Percentiles rank a stretch among this genome's conserved stretches.
phyloP scores from a whole-genome alignment of 2,888 invertebrate species.

The Calameuta filiformis region DNA sequence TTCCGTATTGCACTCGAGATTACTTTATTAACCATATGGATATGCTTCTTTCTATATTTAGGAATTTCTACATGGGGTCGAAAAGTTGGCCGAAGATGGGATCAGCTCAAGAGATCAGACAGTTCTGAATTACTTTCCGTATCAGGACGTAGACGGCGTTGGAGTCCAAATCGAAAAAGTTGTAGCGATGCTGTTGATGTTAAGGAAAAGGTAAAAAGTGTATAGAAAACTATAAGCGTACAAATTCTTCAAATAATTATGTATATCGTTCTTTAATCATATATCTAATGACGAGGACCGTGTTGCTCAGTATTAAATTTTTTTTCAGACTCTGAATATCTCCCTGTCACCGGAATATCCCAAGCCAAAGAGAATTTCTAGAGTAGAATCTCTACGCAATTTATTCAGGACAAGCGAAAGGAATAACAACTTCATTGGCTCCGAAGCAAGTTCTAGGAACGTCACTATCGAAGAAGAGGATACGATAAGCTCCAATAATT shows the following conservation, averaged over 20 bases:
- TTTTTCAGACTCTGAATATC: constrained; percentile 19
- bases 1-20: background rate
- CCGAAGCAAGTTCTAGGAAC: constrained; percentile 35
- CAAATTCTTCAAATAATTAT: no score
- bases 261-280: background rate
- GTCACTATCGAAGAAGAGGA: constrained; percentile 51
- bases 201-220: constrained; percentile 41
- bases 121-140: constrained; percentile 69
- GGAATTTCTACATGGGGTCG: constrained; percentile 73
- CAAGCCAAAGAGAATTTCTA: constrained; percentile 64
- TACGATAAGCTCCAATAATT: constrained; percentile 32
- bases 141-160: constrained; percentile 64
- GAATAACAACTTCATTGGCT: constrained; percentile 36
- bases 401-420: constrained; percentile 64
- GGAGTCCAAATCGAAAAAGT: constrained; percentile 64
- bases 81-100: constrained; percentile 72
- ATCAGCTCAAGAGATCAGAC: constrained; percentile 71
- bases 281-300: background rate
- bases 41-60: constrained; percentile 39
- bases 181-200: constrained; percentile 34
- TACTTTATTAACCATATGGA: constrained; percentile 5
- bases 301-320: background rate
- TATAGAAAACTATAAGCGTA: background rate
- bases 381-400: constrained; percentile 70
- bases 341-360: constrained; percentile 26